Percentiles rank a stretch among this genome's conserved stretches.
phyloP scores from a whole-genome alignment of 2,113 vertebrate species.

The Coreoperca whiteheadi region DNA sequence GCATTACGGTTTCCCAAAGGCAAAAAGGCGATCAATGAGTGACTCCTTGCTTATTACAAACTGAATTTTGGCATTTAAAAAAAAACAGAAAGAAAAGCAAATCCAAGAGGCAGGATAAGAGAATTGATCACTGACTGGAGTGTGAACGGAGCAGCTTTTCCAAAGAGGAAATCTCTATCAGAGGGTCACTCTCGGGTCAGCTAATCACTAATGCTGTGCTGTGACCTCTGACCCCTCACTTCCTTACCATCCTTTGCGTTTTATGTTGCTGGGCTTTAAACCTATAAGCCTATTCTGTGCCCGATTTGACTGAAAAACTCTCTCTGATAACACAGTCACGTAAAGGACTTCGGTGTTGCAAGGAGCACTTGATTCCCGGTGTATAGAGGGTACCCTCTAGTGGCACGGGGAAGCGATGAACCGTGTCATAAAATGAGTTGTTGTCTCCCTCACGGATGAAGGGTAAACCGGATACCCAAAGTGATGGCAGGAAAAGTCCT shows the following conservation, averaged over 20 bases:
- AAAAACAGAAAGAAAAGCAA: too few species aligned
- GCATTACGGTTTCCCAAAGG: constrained; percentile 59
- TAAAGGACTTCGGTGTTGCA: constrained; percentile 55
- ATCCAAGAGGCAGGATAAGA: neutral
- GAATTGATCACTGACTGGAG: neutral
- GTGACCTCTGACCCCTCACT: constrained; percentile 30
- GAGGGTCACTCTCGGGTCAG: constrained; percentile 20
- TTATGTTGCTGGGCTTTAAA: neutral
- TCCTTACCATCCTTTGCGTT: constrained; percentile 5
- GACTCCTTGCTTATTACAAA: constrained; percentile 39
- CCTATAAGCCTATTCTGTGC: neutral
- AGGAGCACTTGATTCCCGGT: constrained; percentile 33
- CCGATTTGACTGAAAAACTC: constrained; percentile 1
- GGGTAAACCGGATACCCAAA: constrained; percentile 45
- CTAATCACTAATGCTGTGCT: constrained; percentile 31
- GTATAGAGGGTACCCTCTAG: constrained; percentile 79
- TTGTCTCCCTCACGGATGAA: constrained; percentile 62
- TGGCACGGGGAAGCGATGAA: constrained; percentile 65
- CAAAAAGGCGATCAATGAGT: constrained; percentile 44
- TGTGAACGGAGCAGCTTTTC: constrained; percentile 11
- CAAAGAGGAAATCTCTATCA: neutral
- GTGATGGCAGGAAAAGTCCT: constrained; percentile 52
- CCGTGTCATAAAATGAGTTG: constrained; percentile 67
- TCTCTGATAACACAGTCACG: constrained; percentile 58
- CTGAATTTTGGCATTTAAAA: constrained; percentile 8